Evolutionary conservation across 2,113 vertebrate species (phyloP).

Genomic region (Psilopogon haemacephalus): DNA sequence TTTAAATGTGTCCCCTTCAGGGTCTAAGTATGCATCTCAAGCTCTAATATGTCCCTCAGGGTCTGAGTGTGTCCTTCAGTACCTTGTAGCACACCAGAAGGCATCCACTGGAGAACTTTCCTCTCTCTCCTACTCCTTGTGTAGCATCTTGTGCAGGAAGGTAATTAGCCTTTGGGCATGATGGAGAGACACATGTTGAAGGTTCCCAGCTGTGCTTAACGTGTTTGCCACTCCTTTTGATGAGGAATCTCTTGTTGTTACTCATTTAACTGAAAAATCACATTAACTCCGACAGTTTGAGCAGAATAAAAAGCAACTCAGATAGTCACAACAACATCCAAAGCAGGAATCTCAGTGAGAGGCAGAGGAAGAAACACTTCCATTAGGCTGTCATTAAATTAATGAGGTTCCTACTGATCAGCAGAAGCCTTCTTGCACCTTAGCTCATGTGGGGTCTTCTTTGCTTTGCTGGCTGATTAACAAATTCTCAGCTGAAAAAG

Average conservation of each 20-base stretch:
- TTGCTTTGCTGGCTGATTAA: not conserved
- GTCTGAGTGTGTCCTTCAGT: not conserved
- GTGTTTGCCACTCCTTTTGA: not conserved
- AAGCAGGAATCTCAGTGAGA: not conserved
- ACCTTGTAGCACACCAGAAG: not conserved
- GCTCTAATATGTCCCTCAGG: not conserved
- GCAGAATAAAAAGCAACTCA: not conserved
- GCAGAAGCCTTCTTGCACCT: not conserved
- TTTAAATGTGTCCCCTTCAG: not conserved
- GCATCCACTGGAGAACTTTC: not conserved
- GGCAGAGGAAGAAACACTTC: not conserved
- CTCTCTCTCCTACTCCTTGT: not conserved
- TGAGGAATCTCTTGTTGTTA: not conserved
- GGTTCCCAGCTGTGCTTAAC: not conserved
- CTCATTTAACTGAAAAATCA: slow-evolving; percentile 24
- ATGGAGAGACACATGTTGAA: not conserved
- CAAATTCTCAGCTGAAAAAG: not conserved
- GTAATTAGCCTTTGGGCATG: not conserved
- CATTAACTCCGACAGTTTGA: not conserved
- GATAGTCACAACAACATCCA: not conserved
- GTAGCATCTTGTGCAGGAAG: not conserved
- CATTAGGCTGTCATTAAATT: not conserved
- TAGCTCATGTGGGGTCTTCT: not conserved
- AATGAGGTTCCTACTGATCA: not conserved
- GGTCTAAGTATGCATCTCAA: not conserved